Base-by-base conservation (phyloP, 64 coral and sea anemone species). In the Porites lutea region DNA sequence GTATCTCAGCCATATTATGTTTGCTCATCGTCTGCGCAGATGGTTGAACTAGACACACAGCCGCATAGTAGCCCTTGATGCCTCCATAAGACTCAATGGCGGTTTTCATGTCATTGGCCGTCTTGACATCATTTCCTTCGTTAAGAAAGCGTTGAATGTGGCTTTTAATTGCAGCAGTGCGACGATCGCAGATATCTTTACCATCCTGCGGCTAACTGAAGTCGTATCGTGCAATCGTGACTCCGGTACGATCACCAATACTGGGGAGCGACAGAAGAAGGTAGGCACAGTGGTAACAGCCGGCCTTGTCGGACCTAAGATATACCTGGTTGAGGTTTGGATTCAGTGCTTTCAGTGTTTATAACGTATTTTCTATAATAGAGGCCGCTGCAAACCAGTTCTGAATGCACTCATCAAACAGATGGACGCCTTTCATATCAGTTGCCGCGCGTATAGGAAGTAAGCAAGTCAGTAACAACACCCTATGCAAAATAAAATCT, bases 361-460 rank as follows among this genome's bases (percentile, higher is more conserved):
- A 27, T 44, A 91, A 67, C 3, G 75, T 72, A 52, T 91, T 72
- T 75, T 91, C 89, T 55, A 91, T 91, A 10, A 83, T 91, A 13
- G 89, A 82, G 8, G 64, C 77, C 19, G 83, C 88, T 45, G 77
- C 77, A 71, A 91, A 91, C 89, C 64, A 91, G 63, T 91, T 91
- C 79, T 91, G 89, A 43, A 79, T 91, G 58, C 89, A n/a, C n/a
- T n/a, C n/a, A n/a, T n/a, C n/a, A n/a, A n/a, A n/a, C n/a, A n/a
- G n/a, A n/a, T n/a, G n/a, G n/a, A n/a, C n/a, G n/a, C n/a, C n/a
- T n/a, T n/a, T n/a, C n/a, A n/a, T n/a, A n/a, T n/a, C n/a, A n/a
- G n/a, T n/a, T n/a, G n/a, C n/a, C n/a, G n/a, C n/a, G n/a, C n/a
- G n/a, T n/a, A n/a, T n/a, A n/a, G n/a, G n/a, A n/a, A n/a, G n/a